Conservation (phyloP, 2,113 vertebrate genomes). For the Eurystomus gularis region DNA sequence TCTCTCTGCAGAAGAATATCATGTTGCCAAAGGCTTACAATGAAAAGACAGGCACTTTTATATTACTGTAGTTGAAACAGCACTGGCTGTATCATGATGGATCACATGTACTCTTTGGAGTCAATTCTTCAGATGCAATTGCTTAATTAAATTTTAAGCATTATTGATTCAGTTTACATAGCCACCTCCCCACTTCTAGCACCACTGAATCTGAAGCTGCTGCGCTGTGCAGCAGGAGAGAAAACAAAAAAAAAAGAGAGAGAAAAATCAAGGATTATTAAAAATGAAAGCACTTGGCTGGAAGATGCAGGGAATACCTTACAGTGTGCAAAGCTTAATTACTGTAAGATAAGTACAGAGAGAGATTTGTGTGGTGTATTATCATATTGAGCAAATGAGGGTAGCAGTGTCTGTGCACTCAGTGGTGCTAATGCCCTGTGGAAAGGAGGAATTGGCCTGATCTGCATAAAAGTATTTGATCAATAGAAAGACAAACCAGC, state of each 20-base stretch:
- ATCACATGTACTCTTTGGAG: conserved; percentile 10
- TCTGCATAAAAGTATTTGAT: not conserved
- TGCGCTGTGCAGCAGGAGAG: not conserved
- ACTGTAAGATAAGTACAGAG: not conserved
- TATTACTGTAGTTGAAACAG: conserved; percentile 4
- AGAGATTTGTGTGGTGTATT: not conserved
- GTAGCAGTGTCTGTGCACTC: not conserved
- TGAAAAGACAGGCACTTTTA: not conserved
- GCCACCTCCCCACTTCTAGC: not conserved
- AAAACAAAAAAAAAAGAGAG: too few relatives aligned
- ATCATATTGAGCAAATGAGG: not conserved
- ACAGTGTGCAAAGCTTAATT: not conserved
- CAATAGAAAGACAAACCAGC: not conserved
- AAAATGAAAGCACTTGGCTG: not conserved
- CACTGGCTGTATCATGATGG: not conserved
- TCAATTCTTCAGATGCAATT: conserved; percentile 19
- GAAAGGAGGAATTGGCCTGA: not conserved
- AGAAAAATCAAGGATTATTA: not conserved
- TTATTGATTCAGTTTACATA: conserved; percentile 48
- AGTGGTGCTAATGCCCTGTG: not conserved
- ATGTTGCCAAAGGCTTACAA: not conserved
- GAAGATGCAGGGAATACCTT: not conserved
- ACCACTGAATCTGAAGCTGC: not conserved
- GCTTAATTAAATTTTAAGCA: conserved; percentile 63
- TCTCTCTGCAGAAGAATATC: conserved; percentile 7